Percentiles rank a stretch among this genome's conserved stretches.
phyloP scores from a whole-genome alignment of 2,888 invertebrate genomes.

The Pandemis corylana region DNA sequence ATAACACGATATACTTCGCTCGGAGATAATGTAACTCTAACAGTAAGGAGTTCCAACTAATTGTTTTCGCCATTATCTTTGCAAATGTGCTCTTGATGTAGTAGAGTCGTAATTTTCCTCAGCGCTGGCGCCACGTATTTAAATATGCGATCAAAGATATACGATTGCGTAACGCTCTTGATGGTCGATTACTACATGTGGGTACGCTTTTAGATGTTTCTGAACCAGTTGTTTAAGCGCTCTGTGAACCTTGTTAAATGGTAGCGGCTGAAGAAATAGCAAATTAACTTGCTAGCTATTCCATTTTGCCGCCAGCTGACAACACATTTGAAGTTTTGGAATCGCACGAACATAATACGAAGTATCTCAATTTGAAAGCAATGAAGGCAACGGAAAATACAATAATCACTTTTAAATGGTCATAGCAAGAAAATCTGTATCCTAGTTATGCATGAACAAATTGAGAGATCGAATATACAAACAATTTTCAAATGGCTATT shows the following conservation, averaged over 20 bases:
- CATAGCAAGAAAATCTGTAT: too few relatives aligned
- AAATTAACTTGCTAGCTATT: too few relatives aligned
- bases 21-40: constrained; percentile 14
- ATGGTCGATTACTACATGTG: constrained; percentile 27
- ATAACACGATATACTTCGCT: constrained; percentile 12
- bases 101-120: constrained; percentile 33
- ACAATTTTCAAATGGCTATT: too few relatives aligned
- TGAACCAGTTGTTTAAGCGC: neutral
- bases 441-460: too few relatives aligned
- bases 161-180: constrained; percentile 31
- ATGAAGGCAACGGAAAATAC: too few relatives aligned
- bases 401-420: too few relatives aligned
- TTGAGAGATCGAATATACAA: too few relatives aligned
- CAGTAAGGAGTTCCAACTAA: neutral
- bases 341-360: too few relatives aligned
- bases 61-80: constrained; percentile 26
- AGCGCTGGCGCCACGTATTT: constrained; percentile 37
- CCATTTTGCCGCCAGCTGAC: too few relatives aligned
- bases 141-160: constrained; percentile 31
- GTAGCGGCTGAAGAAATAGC: too few relatives aligned
- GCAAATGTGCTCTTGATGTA: constrained; percentile 14
- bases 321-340: too few relatives aligned
- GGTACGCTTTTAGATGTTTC: neutral
- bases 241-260: neutral
- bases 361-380: too few relatives aligned